Evolutionary conservation across 2,113 vertebrate species (phyloP).

Genomic region (Esox niger): DNA sequence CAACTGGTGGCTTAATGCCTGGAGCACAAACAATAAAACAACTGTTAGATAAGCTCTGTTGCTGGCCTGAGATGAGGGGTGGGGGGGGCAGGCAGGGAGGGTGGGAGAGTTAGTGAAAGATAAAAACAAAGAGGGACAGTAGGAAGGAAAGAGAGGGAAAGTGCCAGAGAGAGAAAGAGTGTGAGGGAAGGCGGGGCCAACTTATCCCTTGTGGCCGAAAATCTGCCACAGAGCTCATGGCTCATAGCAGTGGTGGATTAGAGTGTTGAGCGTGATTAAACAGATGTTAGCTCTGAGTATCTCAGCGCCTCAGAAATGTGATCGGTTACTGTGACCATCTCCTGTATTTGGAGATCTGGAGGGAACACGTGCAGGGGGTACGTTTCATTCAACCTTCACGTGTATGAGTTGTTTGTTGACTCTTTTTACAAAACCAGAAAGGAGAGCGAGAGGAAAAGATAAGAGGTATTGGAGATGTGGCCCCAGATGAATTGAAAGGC

Average conservation of each 20-base stretch:
- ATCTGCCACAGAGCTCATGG: slow-evolving; percentile 15
- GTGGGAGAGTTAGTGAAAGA: background rate
- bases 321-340: slow-evolving; percentile 25
- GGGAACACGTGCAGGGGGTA: no score
- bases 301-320: slow-evolving; percentile 25
- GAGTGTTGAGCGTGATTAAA: slow-evolving; percentile 24
- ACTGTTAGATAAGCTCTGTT: slow-evolving; percentile 36
- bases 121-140: no score
- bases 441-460: no score
- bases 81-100: background rate
- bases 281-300: slow-evolving; percentile 22
- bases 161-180: no score
- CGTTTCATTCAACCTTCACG: no score
- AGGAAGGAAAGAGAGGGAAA: no score
- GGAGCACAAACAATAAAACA: slow-evolving; percentile 48
- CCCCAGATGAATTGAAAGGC: no score
- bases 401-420: no score
- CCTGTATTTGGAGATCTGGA: background rate
- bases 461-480: no score
- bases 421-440: no score
- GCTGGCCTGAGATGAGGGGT: background rate
- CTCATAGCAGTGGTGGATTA: slow-evolving; percentile 16
- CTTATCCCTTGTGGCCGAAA: slow-evolving; percentile 14
- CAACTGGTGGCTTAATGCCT: slow-evolving; percentile 79
- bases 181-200: slow-evolving; percentile 6